Evolutionary conservation across 2,888 invertebrate species (phyloP), one percentile per base, ranked within the genome.

Genomic region (Eulithis testata): DNA sequence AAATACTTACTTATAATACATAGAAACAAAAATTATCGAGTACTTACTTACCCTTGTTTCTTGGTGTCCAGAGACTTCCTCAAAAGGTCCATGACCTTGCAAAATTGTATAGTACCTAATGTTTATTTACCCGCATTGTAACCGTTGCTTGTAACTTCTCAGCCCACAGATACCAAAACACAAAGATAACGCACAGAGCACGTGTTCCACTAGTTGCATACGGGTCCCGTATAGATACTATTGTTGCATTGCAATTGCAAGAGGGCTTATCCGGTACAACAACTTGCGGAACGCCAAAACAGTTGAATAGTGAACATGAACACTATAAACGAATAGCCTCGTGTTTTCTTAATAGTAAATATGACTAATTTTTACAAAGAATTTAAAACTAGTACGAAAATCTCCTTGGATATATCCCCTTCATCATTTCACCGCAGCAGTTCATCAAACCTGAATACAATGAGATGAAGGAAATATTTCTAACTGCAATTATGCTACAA

Each of bases 251-350:
- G 69, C 67, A 74, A 74, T 75, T 73, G 72, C 21, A 21, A 72
- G 70, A 69, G 76, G 76, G 76, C 68, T 72, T 77, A 76, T 80
- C 80, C 81, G 79, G 77, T 76, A 74, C 73, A 74, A 65, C 57
- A 71, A 12, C 47, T 52, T 47, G 36, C 31, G 27, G 53, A 47
- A 53, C 47, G 36, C 63, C 40, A 52, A 49, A 55, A 50, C 43
- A n/a, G 51, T 27, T 51, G 43, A 44, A 51, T 21, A 21, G 21
- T 21, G 21, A 21, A 21, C 21, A 21, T 21, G 21, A 21, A 21
- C 21, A 21, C 21, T 21, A 21, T 44, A 27, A 21, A 36, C 7
- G 14, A 37, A 14, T 56, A 21, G 14, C 36, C 40, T 12, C 12
- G 7, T 31, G 31, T 5, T 51, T 51, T 2, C 5, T 27, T 51